A percentile compares a stretch with the other conserved stretches of the same genome.
Evolutionary conservation across 1,140 invertebrate genomes (phyloP).

Genomic region (Eciton burchellii): DNA sequence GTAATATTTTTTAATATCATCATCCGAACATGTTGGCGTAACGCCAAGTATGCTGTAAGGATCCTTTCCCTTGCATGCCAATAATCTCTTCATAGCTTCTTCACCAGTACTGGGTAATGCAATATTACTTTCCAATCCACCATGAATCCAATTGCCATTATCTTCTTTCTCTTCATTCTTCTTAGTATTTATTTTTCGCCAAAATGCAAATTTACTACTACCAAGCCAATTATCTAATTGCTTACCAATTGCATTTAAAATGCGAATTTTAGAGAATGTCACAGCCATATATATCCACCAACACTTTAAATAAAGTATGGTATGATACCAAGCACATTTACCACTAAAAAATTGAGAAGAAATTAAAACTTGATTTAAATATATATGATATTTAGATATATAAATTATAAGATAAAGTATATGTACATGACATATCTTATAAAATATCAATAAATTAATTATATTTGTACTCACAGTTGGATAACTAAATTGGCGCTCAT

Average conservation of each 20-base stretch:
- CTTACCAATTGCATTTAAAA: constrained; percentile 85
- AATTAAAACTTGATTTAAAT: background rate
- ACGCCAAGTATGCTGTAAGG: constrained; percentile 97
- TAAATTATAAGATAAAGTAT: background rate
- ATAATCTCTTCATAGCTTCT: constrained; percentile 96
- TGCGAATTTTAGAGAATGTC: constrained; percentile 81
- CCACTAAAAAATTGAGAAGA: constrained; percentile 75
- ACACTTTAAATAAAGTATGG: constrained; percentile 82
- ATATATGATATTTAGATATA: background rate
- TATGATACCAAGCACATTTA: constrained; percentile 82
- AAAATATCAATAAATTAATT: constrained; percentile 79
- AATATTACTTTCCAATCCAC: constrained; percentile 92
- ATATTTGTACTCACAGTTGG: constrained; percentile 89
- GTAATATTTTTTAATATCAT: constrained; percentile 97
- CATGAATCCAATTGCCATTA: constrained; percentile 82
- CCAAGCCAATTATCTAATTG: constrained; percentile 87
- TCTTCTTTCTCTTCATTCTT: constrained; percentile 85
- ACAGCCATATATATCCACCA: constrained; percentile 79
- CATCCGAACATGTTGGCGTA: constrained; percentile 93
- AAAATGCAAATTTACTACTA: constrained; percentile 87
- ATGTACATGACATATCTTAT: background rate
- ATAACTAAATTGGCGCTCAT: constrained; percentile 91
- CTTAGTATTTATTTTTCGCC: constrained; percentile 87
- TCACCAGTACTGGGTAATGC: constrained; percentile 95
- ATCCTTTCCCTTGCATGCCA: constrained; percentile 97